A percentile compares a stretch with the other conserved stretches of the same genome.
phyloP scores from a whole-genome alignment of 1,140 invertebrate genomes.

The Trissolcus basalis region DNA sequence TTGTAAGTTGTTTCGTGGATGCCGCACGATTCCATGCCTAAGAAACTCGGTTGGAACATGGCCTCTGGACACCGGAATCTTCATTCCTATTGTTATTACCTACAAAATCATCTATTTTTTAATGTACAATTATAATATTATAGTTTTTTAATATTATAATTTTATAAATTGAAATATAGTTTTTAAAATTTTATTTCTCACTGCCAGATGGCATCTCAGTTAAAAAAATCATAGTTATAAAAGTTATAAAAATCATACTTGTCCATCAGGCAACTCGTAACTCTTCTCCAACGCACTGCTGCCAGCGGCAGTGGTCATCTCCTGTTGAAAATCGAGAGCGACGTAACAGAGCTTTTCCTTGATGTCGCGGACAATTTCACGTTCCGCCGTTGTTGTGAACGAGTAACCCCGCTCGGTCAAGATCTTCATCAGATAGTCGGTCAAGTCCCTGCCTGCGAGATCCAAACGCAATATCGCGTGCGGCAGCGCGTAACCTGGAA shows the following conservation, averaged over 20 bases:
- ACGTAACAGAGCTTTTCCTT: slow-evolving; percentile 92
- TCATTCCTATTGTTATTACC: slow-evolving; percentile 93
- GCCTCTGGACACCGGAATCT: slow-evolving; percentile 96
- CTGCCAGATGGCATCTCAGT: no score
- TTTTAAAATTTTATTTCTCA: no score
- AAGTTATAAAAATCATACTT: slow-evolving; percentile 75
- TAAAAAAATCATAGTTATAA: no score
- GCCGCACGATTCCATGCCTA: slow-evolving; percentile 93
- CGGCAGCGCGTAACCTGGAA: slow-evolving; percentile 80
- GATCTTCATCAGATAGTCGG: slow-evolving; percentile 93
- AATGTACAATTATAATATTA: no score
- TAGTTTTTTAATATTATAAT: no score
- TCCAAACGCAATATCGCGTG: slow-evolving; percentile 92
- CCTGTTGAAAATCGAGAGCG: slow-evolving; percentile 89
- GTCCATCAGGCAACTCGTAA: slow-evolving; percentile 91
- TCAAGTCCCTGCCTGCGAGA: slow-evolving; percentile 92
- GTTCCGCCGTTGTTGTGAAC: slow-evolving; percentile 84
- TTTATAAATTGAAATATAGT: no score
- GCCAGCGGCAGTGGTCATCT: slow-evolving; percentile 90
- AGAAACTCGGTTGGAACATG: slow-evolving; percentile 92
- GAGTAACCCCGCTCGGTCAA: slow-evolving; percentile 87
- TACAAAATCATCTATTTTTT: no score
- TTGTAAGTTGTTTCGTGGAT: slow-evolving; percentile 96
- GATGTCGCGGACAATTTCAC: slow-evolving; percentile 91
- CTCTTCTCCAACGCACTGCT: slow-evolving; percentile 90